These are phyloP conservation scores for Drosophila atripex DNA, from an alignment of 2,888 invertebrate genomes.

Conservation along the genomic window DNA sequence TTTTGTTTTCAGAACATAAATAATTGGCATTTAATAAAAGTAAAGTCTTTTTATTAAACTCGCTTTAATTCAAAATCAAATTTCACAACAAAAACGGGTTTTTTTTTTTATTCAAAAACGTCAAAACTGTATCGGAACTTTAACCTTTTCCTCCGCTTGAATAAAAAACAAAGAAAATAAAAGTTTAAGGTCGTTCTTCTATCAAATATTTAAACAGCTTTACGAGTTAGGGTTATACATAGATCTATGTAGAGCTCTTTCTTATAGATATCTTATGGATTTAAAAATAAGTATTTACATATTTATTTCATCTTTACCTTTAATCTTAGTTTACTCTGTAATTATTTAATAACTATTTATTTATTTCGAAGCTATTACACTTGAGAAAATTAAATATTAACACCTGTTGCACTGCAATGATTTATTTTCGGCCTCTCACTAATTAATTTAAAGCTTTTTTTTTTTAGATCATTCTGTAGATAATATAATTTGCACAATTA, in stretches of 20 bases:
- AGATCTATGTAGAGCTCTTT: constrained; percentile 27
- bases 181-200: constrained; percentile 64
- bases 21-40: background rate
- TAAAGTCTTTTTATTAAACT: background rate
- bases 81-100: constrained; percentile 32
- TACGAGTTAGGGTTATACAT: constrained; percentile 33
- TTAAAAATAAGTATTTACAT: too few relatives aligned
- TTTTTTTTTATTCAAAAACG: background rate
- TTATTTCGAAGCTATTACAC: constrained; percentile 1
- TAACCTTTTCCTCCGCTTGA: constrained; percentile 37
- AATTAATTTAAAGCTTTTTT: constrained; percentile 16
- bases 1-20: too few relatives aligned
- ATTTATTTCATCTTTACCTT: too few relatives aligned
- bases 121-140: constrained; percentile 42
- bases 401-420: constrained; percentile 12
- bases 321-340: too few relatives aligned
- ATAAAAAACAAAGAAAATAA: constrained; percentile 37
- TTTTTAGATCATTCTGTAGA: constrained; percentile 26
- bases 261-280: background rate
- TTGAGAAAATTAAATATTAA: constrained; percentile 19
- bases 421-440: constrained; percentile 7
- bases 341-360: too few relatives aligned
- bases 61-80: constrained; percentile 5
- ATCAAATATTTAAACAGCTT: constrained; percentile 72
- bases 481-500: constrained; percentile 27